Conservation (phyloP, 2,797 vertebrate genomes). For the Monodelphis domestica region DNA sequence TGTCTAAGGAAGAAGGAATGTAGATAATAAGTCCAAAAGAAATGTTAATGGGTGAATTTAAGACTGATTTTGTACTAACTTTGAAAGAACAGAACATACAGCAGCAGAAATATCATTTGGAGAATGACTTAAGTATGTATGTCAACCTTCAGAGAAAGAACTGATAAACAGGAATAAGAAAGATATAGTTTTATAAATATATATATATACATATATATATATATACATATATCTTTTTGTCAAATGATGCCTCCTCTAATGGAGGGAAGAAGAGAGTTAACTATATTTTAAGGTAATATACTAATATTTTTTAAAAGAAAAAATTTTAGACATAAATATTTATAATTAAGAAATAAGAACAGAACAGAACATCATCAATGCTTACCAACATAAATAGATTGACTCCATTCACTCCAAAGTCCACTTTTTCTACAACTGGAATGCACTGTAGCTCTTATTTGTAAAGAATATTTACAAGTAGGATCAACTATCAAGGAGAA, state of each 20-base stretch:
- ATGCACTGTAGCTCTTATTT: conserved; percentile 77
- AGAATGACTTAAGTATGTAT: too few relatives aligned
- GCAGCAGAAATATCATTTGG: too few relatives aligned
- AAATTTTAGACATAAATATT: background rate
- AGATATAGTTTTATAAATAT: too few relatives aligned
- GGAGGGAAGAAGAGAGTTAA: too few relatives aligned
- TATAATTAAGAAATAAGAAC: background rate
- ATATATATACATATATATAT: too few relatives aligned
- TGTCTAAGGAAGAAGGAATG: background rate
- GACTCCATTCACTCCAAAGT: conserved; percentile 83
- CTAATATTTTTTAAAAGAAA: too few relatives aligned
- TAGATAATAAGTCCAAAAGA: background rate
- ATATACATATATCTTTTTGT: too few relatives aligned
- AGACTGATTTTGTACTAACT: background rate
- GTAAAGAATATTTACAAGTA: conserved; percentile 68
- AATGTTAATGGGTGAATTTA: background rate
- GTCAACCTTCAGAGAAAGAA: too few relatives aligned
- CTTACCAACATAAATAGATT: conserved; percentile 76
- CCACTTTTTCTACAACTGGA: conserved; percentile 37
- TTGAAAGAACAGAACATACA: too few relatives aligned
- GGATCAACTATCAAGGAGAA: conserved; percentile 62
- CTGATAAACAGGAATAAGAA: too few relatives aligned
- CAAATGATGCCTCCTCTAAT: too few relatives aligned
- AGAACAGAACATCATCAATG: background rate
- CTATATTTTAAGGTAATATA: too few relatives aligned